Evolutionary conservation across 2,888 invertebrate species (phyloP), one percentile per base, ranked within the genome.

Genomic region (Carcina quercana): DNA sequence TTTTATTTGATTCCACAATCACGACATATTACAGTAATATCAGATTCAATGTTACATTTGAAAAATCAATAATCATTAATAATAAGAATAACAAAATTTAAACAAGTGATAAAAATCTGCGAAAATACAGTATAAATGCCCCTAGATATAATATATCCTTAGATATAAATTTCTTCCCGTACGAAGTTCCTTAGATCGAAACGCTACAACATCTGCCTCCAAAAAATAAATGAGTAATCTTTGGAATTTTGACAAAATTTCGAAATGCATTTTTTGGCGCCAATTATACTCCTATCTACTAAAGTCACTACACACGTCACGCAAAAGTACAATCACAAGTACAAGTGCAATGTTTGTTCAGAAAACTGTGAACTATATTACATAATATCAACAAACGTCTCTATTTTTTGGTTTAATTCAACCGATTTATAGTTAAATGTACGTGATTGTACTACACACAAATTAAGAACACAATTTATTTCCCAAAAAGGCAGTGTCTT

Each of bases 401-500:
- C n/a, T 3, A 3, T 2, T 20, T 3, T 20, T 20, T 20, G 3
- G 20, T 20, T 20, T 20, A 20, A 4, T 20, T 15, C 14, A 15
- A 25, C 7, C 5, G 3, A 25, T 25, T 11, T 13, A n/a, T 15
- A n/a, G n/a, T n/a, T n/a, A n/a, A 3, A 10, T 26, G 1, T n/a
- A 15, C 10, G 19, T 25, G 34, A 37, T 34, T 37, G 33, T 34
- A 36, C 37, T 27, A 41, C 29, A 32, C 39, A 35, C 30, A 15
- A 25, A 29, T 35, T 24, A 40, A 34, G 34, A 35, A 28, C 36
- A 35, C 41, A 34, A 39, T 31, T 32, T 43, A 39, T 50, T 44
- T 33, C 25, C 35, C 35, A 49, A 52, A 47, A 45, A 54, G 60
- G 63, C 61, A 63, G 59, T 59, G 55, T 44, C 45, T 51, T 31